Evolutionary conservation across 64 coral and sea anemone genomes (phyloP).

Genomic region (Montipora efflorescens): DNA sequence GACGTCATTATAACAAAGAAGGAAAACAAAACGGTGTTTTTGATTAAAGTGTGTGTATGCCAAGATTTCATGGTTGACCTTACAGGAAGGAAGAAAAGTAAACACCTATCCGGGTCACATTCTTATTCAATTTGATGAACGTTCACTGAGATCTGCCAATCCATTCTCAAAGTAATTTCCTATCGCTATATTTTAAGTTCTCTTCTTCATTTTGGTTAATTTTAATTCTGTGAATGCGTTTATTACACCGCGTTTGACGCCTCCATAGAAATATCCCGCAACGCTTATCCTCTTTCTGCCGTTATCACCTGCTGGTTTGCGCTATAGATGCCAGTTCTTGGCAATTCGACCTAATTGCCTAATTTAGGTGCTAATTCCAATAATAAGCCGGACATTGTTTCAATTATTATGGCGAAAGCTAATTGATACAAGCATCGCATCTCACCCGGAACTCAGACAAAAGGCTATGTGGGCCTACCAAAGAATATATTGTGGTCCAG

Average conservation of each 20-base stretch:
- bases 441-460: conserved; percentile 44
- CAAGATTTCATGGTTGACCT: not conserved
- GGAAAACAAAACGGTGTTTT: conserved; percentile 18
- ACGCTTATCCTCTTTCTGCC: not conserved
- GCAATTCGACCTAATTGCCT: conserved; percentile 59
- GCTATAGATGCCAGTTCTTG: conserved; percentile 17
- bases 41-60: conserved; percentile 1
- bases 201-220: not conserved
- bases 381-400: conserved; percentile 65
- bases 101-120: conserved; percentile 5
- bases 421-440: conserved; percentile 64
- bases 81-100: not conserved
- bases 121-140: conserved; percentile 2
- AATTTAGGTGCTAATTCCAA: conserved; percentile 60
- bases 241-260: conserved; percentile 7
- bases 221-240: conserved; percentile 38
- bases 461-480: conserved; percentile 20
- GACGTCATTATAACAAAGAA: not conserved
- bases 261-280: not conserved
- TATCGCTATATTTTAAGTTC: conserved; percentile 20
- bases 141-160: not conserved
- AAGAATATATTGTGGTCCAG: conserved; percentile 46
- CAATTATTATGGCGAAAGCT: conserved; percentile 28
- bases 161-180: not conserved
- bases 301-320: conserved; percentile 11